phyloP scores from a whole-genome alignment of 2,888 invertebrate genomes.

The Chalcis sispes region DNA sequence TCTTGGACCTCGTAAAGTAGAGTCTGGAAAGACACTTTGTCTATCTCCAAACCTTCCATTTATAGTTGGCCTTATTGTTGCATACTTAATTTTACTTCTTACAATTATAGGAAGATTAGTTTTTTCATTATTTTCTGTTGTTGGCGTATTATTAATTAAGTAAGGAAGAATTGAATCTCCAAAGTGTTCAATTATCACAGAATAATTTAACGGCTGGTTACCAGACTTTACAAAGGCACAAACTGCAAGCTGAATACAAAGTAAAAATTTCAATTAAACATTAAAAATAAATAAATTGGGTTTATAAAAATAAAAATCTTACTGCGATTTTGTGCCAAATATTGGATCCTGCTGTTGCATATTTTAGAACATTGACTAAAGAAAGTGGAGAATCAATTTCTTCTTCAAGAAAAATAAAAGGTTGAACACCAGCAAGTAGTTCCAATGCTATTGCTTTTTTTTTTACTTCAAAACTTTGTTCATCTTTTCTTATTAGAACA shows the following conservation, averaged over 20 bases:
- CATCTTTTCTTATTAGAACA: slow-evolving; percentile 67
- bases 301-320: slow-evolving; percentile 51
- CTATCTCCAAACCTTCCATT: slow-evolving; percentile 66
- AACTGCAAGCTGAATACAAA: slow-evolving; percentile 66
- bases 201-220: slow-evolving; percentile 64
- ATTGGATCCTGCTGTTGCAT: slow-evolving; percentile 67
- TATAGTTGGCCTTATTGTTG: slow-evolving; percentile 64
- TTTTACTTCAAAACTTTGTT: slow-evolving; percentile 64
- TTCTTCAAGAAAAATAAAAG: slow-evolving; percentile 68
- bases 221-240: slow-evolving; percentile 71
- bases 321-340: slow-evolving; percentile 73
- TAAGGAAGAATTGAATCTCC: slow-evolving; percentile 73
- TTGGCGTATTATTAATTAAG: slow-evolving; percentile 58
- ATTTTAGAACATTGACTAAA: slow-evolving; percentile 66
- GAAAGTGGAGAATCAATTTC: slow-evolving; percentile 65
- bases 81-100: slow-evolving; percentile 73
- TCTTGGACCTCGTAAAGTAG: slow-evolving; percentile 69
- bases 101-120: slow-evolving; percentile 70
- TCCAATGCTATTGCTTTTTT: slow-evolving; percentile 70
- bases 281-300: background rate
- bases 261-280: background rate
- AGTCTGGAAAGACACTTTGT: slow-evolving; percentile 71
- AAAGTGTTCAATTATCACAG: slow-evolving; percentile 69
- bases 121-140: slow-evolving; percentile 46
- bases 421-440: slow-evolving; percentile 71